Evolutionary conservation across 2,888 invertebrate genomes (phyloP), one percentile per base, ranked within the genome.

Genomic region (Patella depressa): DNA sequence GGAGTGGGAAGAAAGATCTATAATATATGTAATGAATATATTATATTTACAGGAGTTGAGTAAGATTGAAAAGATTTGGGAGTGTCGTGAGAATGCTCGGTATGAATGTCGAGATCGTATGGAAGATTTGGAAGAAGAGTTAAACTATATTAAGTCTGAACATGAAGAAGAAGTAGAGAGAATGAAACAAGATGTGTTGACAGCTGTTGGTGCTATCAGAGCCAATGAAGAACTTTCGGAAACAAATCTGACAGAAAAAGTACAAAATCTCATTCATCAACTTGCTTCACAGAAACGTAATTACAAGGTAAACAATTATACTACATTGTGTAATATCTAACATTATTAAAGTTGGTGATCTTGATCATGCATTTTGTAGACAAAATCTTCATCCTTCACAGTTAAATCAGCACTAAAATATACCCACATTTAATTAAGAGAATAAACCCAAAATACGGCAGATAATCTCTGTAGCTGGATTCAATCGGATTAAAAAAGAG

Each of bases 141-240:
- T 89, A 79, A 84, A 83, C 15, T 80, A 83, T 53, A 85, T 93
- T 76, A 91, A 90, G 75, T 89, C 90, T 7, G 92, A 92, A 78
- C 85, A 92, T 76, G 88, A 89, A 7, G 88, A 88, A 15, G 88
- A 92, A 77, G 85, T 90, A 57, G 91, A 91, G 75, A 86, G 89
- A 72, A 85, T 87, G 29, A 85, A 88, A 77, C 89, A 92, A 75
- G 91, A 91, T 75, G 91, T 92, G 54, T 87, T 92, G 82, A 94
- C 93, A 53, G 89, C 89, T 15, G 88, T 89, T 11, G 86, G 87
- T 81, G 89, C 89, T 53, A 88, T 89, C 78, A 83, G 84, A 74
- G 88, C 88, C 29, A 88, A 86, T 74, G 89, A 89, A 74, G 87
- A 87, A 57, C 84, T 86, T 71, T 84, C 85, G 9, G 89, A 87